Conservation (phyloP, 2,113 vertebrate species). For the Myotis yumanensis region DNA sequence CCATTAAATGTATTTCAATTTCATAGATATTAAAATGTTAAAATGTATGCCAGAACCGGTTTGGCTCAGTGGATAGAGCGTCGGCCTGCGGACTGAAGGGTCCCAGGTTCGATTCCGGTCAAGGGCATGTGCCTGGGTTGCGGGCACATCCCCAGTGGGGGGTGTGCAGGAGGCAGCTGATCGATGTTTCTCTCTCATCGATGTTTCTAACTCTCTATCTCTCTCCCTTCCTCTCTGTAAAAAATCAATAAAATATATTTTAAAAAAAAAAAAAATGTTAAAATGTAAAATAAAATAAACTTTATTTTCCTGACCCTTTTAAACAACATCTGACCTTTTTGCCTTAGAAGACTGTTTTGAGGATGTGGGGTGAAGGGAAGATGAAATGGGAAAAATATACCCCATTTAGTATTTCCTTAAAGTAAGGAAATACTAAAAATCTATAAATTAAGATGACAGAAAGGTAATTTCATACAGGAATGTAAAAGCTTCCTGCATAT, state of each 20-base stretch:
- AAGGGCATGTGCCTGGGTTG: too few species aligned
- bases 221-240: too few species aligned
- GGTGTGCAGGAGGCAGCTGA: too few species aligned
- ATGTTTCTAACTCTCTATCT: too few species aligned
- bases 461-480: background rate
- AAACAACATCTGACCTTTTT: constrained; percentile 9
- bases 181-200: too few species aligned
- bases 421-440: constrained; percentile 8
- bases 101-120: too few species aligned
- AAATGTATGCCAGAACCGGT: too few species aligned
- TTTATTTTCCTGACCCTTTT: constrained; percentile 3
- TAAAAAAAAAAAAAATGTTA: too few species aligned
- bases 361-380: background rate
- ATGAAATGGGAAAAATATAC: constrained; percentile 3
- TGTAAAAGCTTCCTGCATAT: background rate
- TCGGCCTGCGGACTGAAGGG: too few species aligned
- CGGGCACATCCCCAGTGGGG: too few species aligned
- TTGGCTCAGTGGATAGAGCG: too few species aligned
- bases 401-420: background rate
- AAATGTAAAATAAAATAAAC: background rate
- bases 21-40: constrained; percentile 30
- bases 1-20: background rate
- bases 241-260: too few species aligned
- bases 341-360: background rate
- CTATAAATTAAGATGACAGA: background rate